Percentiles rank a stretch among this genome's conserved stretches.
Evolutionary conservation across 2,797 vertebrate species (phyloP).

Genomic region (Selene dorsalis): DNA sequence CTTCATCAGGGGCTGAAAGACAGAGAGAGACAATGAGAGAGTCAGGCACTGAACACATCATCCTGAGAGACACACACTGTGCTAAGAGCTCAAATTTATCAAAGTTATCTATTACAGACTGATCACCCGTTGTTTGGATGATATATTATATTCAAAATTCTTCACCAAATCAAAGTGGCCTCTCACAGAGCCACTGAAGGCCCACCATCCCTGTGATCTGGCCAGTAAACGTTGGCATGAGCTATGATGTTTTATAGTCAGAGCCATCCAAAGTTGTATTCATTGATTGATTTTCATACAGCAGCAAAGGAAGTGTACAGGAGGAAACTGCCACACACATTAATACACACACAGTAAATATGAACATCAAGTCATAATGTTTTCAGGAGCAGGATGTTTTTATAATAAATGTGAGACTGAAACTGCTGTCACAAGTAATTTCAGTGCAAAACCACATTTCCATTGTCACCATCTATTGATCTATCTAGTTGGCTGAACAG

Average conservation of each 20-base stretch:
- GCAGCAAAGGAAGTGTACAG: background rate
- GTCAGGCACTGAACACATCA: background rate
- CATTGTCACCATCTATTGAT: too few relatives aligned
- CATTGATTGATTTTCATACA: background rate
- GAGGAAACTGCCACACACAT: background rate
- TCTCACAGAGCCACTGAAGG: background rate
- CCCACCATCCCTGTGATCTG: background rate
- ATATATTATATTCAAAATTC: background rate
- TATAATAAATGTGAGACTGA: too few relatives aligned
- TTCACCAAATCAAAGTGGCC: too few relatives aligned
- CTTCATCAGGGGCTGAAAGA: conserved; percentile 89
- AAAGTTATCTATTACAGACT: background rate
- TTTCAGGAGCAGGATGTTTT: background rate
- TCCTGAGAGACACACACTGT: too few relatives aligned
- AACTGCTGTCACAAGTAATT: too few relatives aligned
- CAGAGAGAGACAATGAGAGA: background rate
- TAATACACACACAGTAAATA: background rate
- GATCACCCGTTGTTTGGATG: background rate
- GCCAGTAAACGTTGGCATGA: background rate
- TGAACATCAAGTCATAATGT: background rate
- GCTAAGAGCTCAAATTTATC: too few relatives aligned
- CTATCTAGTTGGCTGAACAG: too few relatives aligned
- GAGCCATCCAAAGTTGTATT: background rate
- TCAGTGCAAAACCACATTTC: background rate
- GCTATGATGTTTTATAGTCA: background rate